Base-by-base conservation (phyloP, 2,888 invertebrate genomes). In the Venusia cambrica region DNA sequence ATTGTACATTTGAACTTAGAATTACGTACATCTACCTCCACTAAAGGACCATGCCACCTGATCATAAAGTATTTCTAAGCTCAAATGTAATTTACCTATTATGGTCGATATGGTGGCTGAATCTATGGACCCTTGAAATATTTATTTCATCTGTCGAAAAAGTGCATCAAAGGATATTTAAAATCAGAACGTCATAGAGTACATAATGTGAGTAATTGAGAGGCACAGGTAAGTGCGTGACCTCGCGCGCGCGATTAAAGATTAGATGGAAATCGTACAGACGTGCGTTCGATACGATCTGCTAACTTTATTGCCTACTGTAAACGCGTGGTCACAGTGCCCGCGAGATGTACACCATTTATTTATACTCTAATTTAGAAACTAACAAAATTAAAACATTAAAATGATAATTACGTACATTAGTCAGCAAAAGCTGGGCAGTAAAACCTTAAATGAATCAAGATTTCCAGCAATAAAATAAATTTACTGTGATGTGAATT, bases 251-350 rank as follows among this genome's bases (percentile, higher is more conserved):
- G 40, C 30, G 50, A 42, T 48, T 40, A 37, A 7, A 48, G 54
- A 51, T 52, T 35, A 52, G 48, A 50, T 52, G 24, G 33, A 39
- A 39, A 51, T 51, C 45, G 45, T 18, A 15, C 26, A 45, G 45
- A 51, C 54, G 54, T 54, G 54, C 51, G 39, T 22, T 14, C 17
- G 54, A 54, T 51, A 38, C 27, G 26, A 54, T 46, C 48, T 46
- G 37, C 22, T 22, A 16, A 31, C 18, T 34, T 15, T 20, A 33
- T n/a, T 39, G 38, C 38, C 35, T 40, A 38, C 32, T 21, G 38
- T 27, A 20, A 3, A n/a, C 20, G 19, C 13, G 30, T 21, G 19
- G 22, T 5, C 28, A 19, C 15, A 35, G 13, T 44, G 34, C 9
- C n/a, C 42, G 43, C 41, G 35, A 12, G 5, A 17, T n/a, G n/a